Percentiles rank a stretch among this genome's conserved stretches.
These are phyloP conservation scores for Centropus bengalensis DNA, from an alignment of 2,113 vertebrate species.

Conservation along the genomic window DNA sequence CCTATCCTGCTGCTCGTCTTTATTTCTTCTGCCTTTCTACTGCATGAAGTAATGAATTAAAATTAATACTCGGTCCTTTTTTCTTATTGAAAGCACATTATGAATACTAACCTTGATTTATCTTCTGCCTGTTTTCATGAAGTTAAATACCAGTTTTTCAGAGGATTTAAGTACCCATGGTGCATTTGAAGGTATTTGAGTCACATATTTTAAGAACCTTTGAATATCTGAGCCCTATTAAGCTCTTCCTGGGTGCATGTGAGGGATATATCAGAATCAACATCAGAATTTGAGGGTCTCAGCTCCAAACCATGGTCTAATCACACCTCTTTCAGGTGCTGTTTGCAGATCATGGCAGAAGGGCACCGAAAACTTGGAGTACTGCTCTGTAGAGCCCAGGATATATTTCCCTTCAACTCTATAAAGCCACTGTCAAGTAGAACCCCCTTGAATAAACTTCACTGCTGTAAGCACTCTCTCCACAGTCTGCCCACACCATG, in stretches of 20 bases:
- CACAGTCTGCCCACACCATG: background rate
- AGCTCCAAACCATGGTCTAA: background rate
- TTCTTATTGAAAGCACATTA: constrained; percentile 9
- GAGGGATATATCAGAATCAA: background rate
- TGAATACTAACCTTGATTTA: constrained; percentile 56
- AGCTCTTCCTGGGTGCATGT: background rate
- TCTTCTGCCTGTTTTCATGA: constrained; percentile 3
- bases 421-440: background rate
- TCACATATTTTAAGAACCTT: background rate
- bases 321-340: background rate
- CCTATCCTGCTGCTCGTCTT: background rate
- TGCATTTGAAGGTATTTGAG: background rate
- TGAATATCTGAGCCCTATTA: constrained; percentile 7
- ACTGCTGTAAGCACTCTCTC: background rate
- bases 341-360: constrained; percentile 21
- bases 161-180: background rate
- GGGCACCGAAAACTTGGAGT: background rate
- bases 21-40: background rate
- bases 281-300: background rate
- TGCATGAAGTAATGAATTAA: background rate
- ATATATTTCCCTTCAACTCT: background rate
- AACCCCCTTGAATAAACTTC: background rate
- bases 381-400: background rate
- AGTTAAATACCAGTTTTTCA: background rate
- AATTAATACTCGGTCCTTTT: background rate